Evolutionary conservation across 2,113 vertebrate genomes (phyloP).

Genomic region (Silurus meridionalis): DNA sequence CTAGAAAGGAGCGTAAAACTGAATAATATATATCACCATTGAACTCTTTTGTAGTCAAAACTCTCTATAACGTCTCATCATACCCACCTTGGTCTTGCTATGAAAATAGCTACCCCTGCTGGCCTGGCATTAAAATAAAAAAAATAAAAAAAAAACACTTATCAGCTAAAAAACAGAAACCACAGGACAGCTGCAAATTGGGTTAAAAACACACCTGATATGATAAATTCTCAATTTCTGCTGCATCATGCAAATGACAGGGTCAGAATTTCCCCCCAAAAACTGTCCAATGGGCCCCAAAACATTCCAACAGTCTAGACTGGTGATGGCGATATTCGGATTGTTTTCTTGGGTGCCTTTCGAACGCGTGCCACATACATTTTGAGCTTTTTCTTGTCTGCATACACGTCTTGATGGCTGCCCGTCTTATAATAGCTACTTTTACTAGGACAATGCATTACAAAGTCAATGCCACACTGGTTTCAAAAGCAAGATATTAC

Average conservation of each 20-base stretch:
- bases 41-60: too few relatives aligned
- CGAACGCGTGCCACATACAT: background rate
- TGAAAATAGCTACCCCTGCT: too few relatives aligned
- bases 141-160: background rate
- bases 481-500: background rate
- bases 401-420: background rate
- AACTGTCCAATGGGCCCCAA: background rate
- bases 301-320: background rate
- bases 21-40: too few relatives aligned
- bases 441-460: background rate
- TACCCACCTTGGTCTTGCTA: too few relatives aligned
- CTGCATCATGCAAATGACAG: background rate
- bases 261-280: background rate
- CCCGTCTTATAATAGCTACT: too few relatives aligned
- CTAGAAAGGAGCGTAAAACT: too few relatives aligned
- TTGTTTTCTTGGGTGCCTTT: background rate
- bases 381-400: background rate
- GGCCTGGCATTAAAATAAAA: too few relatives aligned
- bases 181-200: background rate
- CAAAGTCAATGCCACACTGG: background rate
- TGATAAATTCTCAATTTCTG: background rate
- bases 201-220: background rate
- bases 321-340: background rate
- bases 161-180: background rate
- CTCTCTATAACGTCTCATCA: too few relatives aligned